Evolutionary conservation across 2,113 vertebrate species (phyloP).

Genomic region (Mustela lutreola): DNA sequence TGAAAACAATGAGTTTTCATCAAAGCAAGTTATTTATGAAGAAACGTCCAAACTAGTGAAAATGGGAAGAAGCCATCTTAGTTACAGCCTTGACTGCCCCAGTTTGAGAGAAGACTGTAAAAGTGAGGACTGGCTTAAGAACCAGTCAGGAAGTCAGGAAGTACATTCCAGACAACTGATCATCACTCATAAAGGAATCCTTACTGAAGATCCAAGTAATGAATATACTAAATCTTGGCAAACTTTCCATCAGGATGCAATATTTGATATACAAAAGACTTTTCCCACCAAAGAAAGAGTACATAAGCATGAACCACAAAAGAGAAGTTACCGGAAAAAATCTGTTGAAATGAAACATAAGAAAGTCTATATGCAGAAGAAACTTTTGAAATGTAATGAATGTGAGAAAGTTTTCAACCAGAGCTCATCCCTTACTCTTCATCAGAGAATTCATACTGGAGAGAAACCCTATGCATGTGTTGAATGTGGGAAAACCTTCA

Average conservation of each 20-base stretch:
- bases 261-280: slow-evolving; percentile 36
- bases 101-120: neutral
- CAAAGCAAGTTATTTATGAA: slow-evolving; percentile 63
- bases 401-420: slow-evolving; percentile 84
- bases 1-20: slow-evolving; percentile 57
- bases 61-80: slow-evolving; percentile 59
- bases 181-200: neutral
- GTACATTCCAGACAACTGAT: neutral
- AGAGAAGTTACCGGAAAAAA: slow-evolving; percentile 66
- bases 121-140: slow-evolving; percentile 6
- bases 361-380: slow-evolving; percentile 71
- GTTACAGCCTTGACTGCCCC: neutral
- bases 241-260: slow-evolving; percentile 34
- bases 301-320: slow-evolving; percentile 52
- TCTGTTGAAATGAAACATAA: slow-evolving; percentile 43
- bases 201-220: slow-evolving; percentile 13
- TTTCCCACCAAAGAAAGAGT: slow-evolving; percentile 59
- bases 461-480: slow-evolving; percentile 81
- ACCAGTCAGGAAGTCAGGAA: neutral
- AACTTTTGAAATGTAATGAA: slow-evolving; percentile 81
- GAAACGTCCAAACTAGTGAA: slow-evolving; percentile 45
- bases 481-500: slow-evolving; percentile 82
- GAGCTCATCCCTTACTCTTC: slow-evolving; percentile 82
- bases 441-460: slow-evolving; percentile 81
- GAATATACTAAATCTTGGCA: slow-evolving; percentile 62